Conservation (phyloP, 2,888 invertebrate species). For the Diachrysia chrysitis region DNA sequence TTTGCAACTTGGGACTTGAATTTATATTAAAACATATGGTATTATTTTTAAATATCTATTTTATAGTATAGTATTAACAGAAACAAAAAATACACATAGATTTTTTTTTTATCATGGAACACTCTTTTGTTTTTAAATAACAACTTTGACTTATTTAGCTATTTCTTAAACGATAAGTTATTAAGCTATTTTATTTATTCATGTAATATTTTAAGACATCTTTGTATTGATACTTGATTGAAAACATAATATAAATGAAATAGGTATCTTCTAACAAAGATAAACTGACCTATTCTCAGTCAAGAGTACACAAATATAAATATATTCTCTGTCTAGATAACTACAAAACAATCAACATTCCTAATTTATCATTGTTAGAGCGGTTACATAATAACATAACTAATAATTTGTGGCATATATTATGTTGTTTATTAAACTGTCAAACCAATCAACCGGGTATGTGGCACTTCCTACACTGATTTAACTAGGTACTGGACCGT, state of each 20-base stretch:
- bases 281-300: slow-evolving; percentile 44
- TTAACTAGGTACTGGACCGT: slow-evolving; percentile 11
- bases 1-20: neutral
- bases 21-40: neutral
- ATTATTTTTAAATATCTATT: no score
- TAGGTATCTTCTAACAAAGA: neutral
- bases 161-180: no score
- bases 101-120: no score
- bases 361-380: slow-evolving; percentile 40
- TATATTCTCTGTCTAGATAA: slow-evolving; percentile 17
- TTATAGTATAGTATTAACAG: no score
- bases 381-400: slow-evolving; percentile 33
- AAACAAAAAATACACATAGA: no score
- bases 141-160: no score
- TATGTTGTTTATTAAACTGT: slow-evolving; percentile 27
- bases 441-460: slow-evolving; percentile 34
- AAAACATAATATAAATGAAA: slow-evolving; percentile 11
- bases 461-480: slow-evolving; percentile 44
- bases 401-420: slow-evolving; percentile 27
- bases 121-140: no score
- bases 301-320: neutral
- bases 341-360: slow-evolving; percentile 11
- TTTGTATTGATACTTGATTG: neutral
- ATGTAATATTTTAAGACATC: no score
- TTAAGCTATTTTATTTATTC: no score